Evolutionary conservation across 2,888 invertebrate species (phyloP), one percentile per base, ranked within the genome.

Genomic region (Epicampocera succincta): DNA sequence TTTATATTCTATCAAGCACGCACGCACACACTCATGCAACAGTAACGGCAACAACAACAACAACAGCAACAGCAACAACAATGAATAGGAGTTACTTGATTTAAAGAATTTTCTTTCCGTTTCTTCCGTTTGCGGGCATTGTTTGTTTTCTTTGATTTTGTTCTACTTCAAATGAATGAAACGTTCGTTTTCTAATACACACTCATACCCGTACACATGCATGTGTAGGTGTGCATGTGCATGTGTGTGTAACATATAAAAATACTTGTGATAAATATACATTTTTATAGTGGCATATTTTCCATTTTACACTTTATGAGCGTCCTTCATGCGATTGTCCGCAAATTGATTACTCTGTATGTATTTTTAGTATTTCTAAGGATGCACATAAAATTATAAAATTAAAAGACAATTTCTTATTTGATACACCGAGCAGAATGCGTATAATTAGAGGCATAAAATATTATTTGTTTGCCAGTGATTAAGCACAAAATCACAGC

Each of bases 301-400:
- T 60, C 13, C n/a, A 19, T 61, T 68, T 52, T 44, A 21, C 60
- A 19, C 60, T 46, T 56, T 56, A 71, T 65, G 38, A 61, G 17
- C 9, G 42, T 63, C 42, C 54, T 71, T 71, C 46, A 21, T 50
- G 33, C 17, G 29, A 8, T 33, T 56, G 42, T 33, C 17, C 48
- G 42, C 33, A 65, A 77, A 63, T 71, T 78, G 48, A 72, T 66
- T 72, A 42, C 17, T n/a, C n/a, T 66, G 72, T 52, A 52, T 60
- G 42, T 72, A 66, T 65, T 71, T 77, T 68, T 60, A 68, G 48
- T 17, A 58, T 66, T 68, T 52, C 50, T 50, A 25, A 25, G 21
- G 50, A 60, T 21, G 21, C 11, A 54, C 25, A 44, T 60, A 25
- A 61, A 46, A 48, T 48, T 56, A 40, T 65, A 56, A 65, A 65